These are phyloP conservation scores for Cynodonichthys magdalenae DNA, from an alignment of 2,797 vertebrate genomes.

Conservation along the genomic window DNA sequence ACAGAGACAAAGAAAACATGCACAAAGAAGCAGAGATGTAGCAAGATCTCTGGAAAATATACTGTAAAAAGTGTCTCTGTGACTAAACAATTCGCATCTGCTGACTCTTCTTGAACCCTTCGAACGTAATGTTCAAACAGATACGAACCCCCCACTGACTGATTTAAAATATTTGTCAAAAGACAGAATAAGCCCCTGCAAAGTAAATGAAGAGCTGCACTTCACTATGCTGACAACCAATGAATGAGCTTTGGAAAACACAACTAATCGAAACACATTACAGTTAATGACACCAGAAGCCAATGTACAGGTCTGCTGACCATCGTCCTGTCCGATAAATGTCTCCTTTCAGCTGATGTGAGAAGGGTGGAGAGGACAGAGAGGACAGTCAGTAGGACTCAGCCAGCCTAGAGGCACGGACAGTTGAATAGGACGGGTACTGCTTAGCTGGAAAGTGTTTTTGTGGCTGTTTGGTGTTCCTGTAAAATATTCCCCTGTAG, in stretches of 20 bases:
- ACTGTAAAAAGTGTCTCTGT: slow-evolving; percentile 24
- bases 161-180: slow-evolving; percentile 24
- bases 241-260: slow-evolving; percentile 53
- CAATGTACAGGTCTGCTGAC: slow-evolving; percentile 73
- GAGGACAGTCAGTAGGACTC: slow-evolving; percentile 58
- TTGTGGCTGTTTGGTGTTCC: slow-evolving; percentile 44
- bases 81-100: slow-evolving; percentile 39
- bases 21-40: slow-evolving; percentile 33
- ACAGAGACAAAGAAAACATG: slow-evolving; percentile 57
- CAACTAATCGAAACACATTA: slow-evolving; percentile 75
- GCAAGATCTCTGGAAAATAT: slow-evolving; percentile 21
- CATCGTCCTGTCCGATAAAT: slow-evolving; percentile 67
- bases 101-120: slow-evolving; percentile 13
- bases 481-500: slow-evolving; percentile 56
- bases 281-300: slow-evolving; percentile 70
- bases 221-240: slow-evolving; percentile 51
- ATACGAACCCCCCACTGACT: slow-evolving; percentile 6
- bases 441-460: slow-evolving; percentile 43
- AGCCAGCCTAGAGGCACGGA: slow-evolving; percentile 32
- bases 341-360: slow-evolving; percentile 69
- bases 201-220: slow-evolving; percentile 34
- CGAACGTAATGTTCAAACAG: slow-evolving; percentile 28
- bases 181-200: slow-evolving; percentile 20
- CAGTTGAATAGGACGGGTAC: slow-evolving; percentile 38
- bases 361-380: slow-evolving; percentile 12